A percentile compares a stretch with the other conserved stretches of the same genome.
Conservation (phyloP, 2,888 invertebrate genomes). For the Villa cingulata region DNA sequence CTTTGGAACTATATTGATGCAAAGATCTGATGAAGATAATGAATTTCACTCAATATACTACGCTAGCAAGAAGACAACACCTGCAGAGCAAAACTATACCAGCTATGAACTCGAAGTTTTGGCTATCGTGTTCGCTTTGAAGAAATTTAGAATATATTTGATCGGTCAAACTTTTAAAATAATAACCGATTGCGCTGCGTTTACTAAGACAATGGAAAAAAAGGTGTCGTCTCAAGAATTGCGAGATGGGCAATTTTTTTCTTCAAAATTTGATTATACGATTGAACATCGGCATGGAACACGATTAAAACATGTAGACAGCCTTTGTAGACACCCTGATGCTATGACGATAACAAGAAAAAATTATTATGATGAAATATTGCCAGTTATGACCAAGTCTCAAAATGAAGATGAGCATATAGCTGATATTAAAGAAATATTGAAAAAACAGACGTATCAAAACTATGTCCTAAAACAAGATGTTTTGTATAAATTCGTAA, state of each 20-base stretch:
- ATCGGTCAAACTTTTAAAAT: slow-evolving; percentile 16
- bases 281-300: slow-evolving; percentile 1
- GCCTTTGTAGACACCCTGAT: background rate
- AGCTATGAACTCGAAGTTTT: slow-evolving; percentile 23
- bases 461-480: too few species aligned
- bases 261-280: background rate
- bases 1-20: slow-evolving; percentile 18
- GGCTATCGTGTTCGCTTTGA: slow-evolving; percentile 19
- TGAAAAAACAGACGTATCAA: too few species aligned
- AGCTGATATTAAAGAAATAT: too few species aligned
- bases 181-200: slow-evolving; percentile 21
- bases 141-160: slow-evolving; percentile 19
- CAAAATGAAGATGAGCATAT: too few species aligned
- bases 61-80: background rate
- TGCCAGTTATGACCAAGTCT: too few species aligned
- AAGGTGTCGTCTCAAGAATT: slow-evolving; percentile 18
- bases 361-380: too few species aligned
- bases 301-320: background rate
- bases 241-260: slow-evolving; percentile 18
- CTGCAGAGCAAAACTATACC: background rate
- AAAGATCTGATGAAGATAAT: too few species aligned
- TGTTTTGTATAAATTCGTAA: too few species aligned
- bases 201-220: slow-evolving; percentile 19
- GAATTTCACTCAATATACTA: too few species aligned
- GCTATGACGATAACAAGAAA: too few species aligned